phyloP scores from a whole-genome alignment of 2,113 vertebrate genomes.

The Antennarius striatus region DNA sequence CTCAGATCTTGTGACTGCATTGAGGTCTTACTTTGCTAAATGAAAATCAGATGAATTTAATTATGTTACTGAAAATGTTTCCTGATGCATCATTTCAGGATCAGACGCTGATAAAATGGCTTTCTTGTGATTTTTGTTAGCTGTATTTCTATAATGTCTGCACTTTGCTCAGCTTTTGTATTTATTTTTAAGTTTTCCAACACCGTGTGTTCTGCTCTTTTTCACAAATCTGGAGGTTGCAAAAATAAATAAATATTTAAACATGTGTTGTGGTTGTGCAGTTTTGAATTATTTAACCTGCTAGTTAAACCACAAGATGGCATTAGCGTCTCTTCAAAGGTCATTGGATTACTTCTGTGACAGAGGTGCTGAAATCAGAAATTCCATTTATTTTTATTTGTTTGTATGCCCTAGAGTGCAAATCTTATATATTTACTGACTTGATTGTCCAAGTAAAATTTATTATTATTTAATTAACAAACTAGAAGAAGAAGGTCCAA shows the following conservation, averaged over 20 bases:
- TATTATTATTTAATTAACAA: too few species aligned
- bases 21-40: too few species aligned
- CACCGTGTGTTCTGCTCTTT: too few species aligned
- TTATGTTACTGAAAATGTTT: too few species aligned
- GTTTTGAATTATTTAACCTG: neutral
- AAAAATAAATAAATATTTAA: constrained; percentile 38
- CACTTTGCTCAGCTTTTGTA: neutral
- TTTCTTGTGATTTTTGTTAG: too few species aligned
- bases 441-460: neutral
- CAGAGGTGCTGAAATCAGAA: constrained; percentile 12
- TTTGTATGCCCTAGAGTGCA: neutral
- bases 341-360: constrained; percentile 26
- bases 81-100: too few species aligned
- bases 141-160: neutral
- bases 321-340: constrained; percentile 52
- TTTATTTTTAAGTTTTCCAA: neutral
- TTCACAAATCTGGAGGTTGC: neutral
- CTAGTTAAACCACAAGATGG: constrained; percentile 71
- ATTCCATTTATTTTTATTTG: neutral
- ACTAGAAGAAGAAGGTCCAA: neutral
- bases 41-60: too few species aligned
- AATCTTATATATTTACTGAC: constrained; percentile 11
- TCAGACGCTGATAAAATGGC: too few species aligned
- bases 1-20: neutral
- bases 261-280: neutral